A percentile compares a stretch with the other conserved stretches of the same genome.
phyloP scores from a whole-genome alignment of 2,797 vertebrate genomes.

The Chaenodraco wilsoni region DNA sequence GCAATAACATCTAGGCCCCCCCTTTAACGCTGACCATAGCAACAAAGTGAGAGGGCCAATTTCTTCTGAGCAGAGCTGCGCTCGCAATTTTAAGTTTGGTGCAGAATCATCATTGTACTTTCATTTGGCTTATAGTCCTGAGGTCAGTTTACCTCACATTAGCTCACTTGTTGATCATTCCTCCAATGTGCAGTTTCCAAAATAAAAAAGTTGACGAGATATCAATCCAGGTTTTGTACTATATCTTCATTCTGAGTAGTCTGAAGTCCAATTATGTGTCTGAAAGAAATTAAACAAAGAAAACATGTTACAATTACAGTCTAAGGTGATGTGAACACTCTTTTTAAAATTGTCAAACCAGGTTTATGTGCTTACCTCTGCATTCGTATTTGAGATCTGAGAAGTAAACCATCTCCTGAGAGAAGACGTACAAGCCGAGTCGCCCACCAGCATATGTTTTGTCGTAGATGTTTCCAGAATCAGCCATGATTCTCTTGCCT shows the following conservation, averaged over 20 bases:
- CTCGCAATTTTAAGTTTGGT: slow-evolving; percentile 82
- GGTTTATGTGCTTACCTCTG: slow-evolving; percentile 86
- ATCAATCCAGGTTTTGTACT: slow-evolving; percentile 78
- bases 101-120: slow-evolving; percentile 79
- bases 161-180: slow-evolving; percentile 84
- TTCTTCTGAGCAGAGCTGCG: slow-evolving; percentile 79
- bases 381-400: slow-evolving; percentile 99
- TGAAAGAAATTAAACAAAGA: slow-evolving; percentile 75
- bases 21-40: slow-evolving; percentile 65
- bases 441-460: slow-evolving; percentile 97
- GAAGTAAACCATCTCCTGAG: slow-evolving; percentile 99
- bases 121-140: slow-evolving; percentile 78
- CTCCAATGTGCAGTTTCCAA: slow-evolving; percentile 82
- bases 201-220: slow-evolving; percentile 85
- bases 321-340: neutral
- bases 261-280: slow-evolving; percentile 88
- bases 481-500: slow-evolving; percentile 99
- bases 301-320: slow-evolving; percentile 29
- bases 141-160: slow-evolving; percentile 84
- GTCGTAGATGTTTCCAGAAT: slow-evolving; percentile 96
- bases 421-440: slow-evolving; percentile 97
- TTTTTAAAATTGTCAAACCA: neutral
- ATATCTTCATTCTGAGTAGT: slow-evolving; percentile 71
- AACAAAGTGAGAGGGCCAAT: slow-evolving; percentile 62
- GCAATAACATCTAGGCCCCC: slow-evolving; percentile 66